A percentile compares a stretch with the other conserved stretches of the same genome.
Conservation (phyloP, 2,888 invertebrate species). For the Lacanobia oleracea region DNA sequence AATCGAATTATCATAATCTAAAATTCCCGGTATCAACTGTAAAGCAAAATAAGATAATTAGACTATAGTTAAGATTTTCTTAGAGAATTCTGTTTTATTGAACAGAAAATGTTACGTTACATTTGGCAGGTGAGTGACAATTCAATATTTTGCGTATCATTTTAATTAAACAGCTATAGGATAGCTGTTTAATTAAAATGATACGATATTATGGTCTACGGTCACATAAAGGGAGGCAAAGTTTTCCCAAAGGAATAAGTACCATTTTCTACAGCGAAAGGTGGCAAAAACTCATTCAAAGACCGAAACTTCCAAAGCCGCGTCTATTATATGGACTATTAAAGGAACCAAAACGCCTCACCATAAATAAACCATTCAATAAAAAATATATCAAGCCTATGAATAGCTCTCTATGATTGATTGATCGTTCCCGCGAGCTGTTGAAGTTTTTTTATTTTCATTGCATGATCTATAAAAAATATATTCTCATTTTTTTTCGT, state of each 20-base stretch:
- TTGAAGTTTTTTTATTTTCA: conserved; percentile 23
- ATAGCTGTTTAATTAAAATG: no score
- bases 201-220: neutral
- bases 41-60: no score
- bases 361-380: conserved; percentile 36
- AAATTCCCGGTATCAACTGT: no score
- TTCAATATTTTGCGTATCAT: no score
- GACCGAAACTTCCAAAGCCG: neutral
- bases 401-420: conserved; percentile 43
- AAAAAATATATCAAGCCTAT: conserved; percentile 26
- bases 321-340: neutral
- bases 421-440: conserved; percentile 21
- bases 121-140: no score
- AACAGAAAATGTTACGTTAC: no score
- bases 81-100: no score
- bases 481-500: conserved; percentile 15
- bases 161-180: no score
- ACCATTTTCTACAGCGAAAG: neutral
- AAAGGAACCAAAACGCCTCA: conserved; percentile 4
- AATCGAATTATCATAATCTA: no score
- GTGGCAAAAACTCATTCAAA: neutral
- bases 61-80: no score
- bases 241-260: neutral
- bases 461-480: conserved; percentile 25
- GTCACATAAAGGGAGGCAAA: neutral